Evolutionary conservation across 2,797 vertebrate species (phyloP).

Genomic region (Tachyglossus aculeatus): DNA sequence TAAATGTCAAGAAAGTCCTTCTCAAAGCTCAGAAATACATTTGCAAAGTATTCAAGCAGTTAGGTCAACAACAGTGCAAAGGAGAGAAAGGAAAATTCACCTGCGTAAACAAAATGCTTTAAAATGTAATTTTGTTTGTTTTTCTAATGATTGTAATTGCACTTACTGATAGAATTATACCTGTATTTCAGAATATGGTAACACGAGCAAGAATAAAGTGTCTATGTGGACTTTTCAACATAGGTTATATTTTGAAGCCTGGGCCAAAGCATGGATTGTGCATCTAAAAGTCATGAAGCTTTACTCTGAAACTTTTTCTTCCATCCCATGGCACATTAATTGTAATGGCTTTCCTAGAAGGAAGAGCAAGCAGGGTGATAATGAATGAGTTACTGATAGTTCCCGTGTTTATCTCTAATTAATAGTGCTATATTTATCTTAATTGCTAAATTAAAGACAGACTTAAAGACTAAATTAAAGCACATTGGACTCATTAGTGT

Average conservation of each 20-base stretch:
- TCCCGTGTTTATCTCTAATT: background rate
- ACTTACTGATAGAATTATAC: too few species aligned
- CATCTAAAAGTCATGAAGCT: too few species aligned
- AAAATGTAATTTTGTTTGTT: background rate
- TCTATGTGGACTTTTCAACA: too few species aligned
- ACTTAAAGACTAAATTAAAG: too few species aligned
- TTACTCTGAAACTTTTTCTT: too few species aligned
- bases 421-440: background rate
- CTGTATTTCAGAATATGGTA: too few species aligned
- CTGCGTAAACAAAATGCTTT: background rate
- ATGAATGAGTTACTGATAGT: background rate
- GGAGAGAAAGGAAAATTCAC: background rate
- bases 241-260: too few species aligned
- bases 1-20: background rate
- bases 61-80: background rate
- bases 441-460: background rate
- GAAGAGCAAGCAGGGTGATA: background rate
- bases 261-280: too few species aligned
- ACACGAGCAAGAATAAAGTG: too few species aligned
- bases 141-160: too few species aligned
- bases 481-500: accelerated
- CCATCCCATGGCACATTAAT: too few species aligned
- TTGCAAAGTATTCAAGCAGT: background rate
- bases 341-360: too few species aligned
- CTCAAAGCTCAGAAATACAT: constrained; percentile 4